Base-by-base conservation (phyloP, 2,113 vertebrate species). In the Heterotilapia buettikoferi region DNA sequence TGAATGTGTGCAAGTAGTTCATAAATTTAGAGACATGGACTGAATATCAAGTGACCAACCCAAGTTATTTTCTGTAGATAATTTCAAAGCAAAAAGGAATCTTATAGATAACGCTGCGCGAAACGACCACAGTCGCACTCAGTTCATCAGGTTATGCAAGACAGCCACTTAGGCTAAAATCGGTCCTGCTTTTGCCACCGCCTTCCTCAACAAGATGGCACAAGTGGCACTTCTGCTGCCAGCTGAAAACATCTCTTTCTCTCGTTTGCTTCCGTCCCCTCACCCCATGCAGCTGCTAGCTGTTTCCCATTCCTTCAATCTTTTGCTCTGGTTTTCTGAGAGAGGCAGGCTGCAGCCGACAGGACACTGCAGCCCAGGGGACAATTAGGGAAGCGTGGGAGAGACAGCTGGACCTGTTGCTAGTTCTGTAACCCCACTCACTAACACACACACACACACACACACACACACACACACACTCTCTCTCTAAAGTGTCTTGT, bases 341-440 rank as follows among this genome's bases (percentile, higher is more conserved):
- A 80, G 26, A 83, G 84, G 88, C 82, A 86, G 71, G 87, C 91
- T 90, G 88, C 89, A 94, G 93, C 89, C 90, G 90, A 91, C 95
- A 93, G 87, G 88, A 89, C 93, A 66, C 88, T 29, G 24, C 29
- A 85, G 87, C 81, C 91, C 84, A 63, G 84, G 88, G 89, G 84
- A 92, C 93, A 93, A 95, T 96, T 94, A 93, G 45, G 78, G 80
- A 84, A 68, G 92, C 84, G 86, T 93, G 87, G 94, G 88, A 90
- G 92, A 89, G 92, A 91, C 93, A 89, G 92, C 91, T 93, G 92
- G 89, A 94, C 89, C 91, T 81, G 86, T 85, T 89, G 71, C 90
- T 92, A 95, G 92, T 38, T 85, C 85, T 83, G 80, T 40, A 87
- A 73, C 52, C 24, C 2, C 9, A 19, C 54, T 3, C 54, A 6